Evolutionary conservation across 1,140 invertebrate species (phyloP).

Genomic region (Procambarus clarkii): DNA sequence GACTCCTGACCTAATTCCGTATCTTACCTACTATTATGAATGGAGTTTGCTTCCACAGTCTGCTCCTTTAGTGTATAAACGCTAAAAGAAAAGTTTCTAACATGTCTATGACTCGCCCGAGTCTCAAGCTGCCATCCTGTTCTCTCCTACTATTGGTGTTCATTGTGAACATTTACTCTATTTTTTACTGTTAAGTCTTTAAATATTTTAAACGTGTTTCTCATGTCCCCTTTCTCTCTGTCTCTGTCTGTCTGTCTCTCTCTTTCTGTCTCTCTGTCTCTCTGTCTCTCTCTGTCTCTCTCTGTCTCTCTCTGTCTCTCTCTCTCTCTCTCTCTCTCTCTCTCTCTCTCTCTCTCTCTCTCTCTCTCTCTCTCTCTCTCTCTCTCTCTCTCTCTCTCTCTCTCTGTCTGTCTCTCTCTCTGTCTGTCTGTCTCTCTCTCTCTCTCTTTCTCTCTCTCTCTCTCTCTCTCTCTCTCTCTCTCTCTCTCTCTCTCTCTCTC

Average conservation of each 20-base stretch:
- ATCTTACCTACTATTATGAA: too few species aligned
- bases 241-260: constrained; percentile 10
- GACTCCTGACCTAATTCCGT: too few species aligned
- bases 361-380: constrained; percentile 35
- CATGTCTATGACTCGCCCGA: too few species aligned
- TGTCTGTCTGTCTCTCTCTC: constrained; percentile 21
- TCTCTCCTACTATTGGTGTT: too few species aligned
- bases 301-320: background rate
- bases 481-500: background rate
- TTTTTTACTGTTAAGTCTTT: background rate
- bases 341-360: constrained; percentile 19
- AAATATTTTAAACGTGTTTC: background rate
- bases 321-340: constrained; percentile 1
- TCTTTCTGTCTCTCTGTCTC: constrained; percentile 34
- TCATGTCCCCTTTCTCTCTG: background rate
- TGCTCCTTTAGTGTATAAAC: too few species aligned
- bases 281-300: constrained; percentile 18
- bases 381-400: constrained; percentile 35
- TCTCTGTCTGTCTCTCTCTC: constrained; percentile 43
- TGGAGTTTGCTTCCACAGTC: too few species aligned
- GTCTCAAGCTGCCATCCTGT: too few species aligned
- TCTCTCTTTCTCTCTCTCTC: background rate
- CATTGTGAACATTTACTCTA: too few species aligned
- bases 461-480: background rate
- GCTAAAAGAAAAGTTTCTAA: too few species aligned